phyloP scores from a whole-genome alignment of 2,113 vertebrate species.

The Alexandromys fortis region DNA sequence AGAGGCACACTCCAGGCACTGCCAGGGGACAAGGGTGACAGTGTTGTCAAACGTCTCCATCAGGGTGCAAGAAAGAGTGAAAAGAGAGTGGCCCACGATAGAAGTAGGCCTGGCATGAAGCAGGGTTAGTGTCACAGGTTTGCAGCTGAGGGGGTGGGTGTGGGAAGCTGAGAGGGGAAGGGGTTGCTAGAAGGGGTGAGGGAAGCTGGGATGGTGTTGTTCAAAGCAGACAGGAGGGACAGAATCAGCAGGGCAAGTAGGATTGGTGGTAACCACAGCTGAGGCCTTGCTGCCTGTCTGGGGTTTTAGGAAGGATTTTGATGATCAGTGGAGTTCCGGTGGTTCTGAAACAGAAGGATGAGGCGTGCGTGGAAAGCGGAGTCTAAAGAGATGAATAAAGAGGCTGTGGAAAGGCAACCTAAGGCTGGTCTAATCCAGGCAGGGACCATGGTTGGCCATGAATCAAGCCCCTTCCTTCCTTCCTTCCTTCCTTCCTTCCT shows the following conservation, averaged over 20 bases:
- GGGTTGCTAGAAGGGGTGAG: neutral
- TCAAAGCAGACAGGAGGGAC: neutral
- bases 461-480: neutral
- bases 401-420: neutral
- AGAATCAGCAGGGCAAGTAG: too few species aligned
- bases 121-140: accelerated
- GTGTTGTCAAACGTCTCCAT: neutral
- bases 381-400: neutral
- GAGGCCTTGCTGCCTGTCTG: accelerated
- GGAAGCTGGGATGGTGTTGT: neutral
- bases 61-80: neutral
- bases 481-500: too few species aligned
- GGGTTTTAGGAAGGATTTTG: too few species aligned
- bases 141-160: accelerated
- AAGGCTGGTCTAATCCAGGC: neutral
- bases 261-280: accelerated
- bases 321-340: accelerated
- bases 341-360: neutral
- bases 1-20: accelerated
- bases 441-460: neutral
- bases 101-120: neutral
- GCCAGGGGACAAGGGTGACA: accelerated
- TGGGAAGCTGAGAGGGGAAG: neutral
- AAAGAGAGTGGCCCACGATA: neutral
- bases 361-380: neutral